A percentile compares a stretch with the other conserved stretches of the same genome.
phyloP scores from a whole-genome alignment of 2,797 vertebrate species.

The Spinibarbus caldwelli region DNA sequence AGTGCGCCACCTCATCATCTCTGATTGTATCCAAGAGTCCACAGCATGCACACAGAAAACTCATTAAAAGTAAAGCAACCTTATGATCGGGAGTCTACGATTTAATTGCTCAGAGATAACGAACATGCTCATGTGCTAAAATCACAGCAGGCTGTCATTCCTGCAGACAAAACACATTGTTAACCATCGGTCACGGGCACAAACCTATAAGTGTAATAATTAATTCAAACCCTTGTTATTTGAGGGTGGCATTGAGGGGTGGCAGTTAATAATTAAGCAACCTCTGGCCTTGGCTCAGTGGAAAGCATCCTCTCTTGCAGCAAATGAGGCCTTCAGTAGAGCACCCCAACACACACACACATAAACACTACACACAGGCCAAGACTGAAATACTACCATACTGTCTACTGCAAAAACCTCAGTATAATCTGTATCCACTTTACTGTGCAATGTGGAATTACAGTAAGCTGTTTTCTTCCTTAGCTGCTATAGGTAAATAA shows the following conservation, averaged over 20 bases:
- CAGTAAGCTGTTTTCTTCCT: not conserved
- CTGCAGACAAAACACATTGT: slow-evolving; percentile 69
- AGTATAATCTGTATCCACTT: not conserved
- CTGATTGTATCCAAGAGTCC: slow-evolving; percentile 1
- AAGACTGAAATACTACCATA: slow-evolving; percentile 6
- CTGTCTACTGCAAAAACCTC: slow-evolving; percentile 5
- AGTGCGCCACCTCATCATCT: slow-evolving; percentile 9
- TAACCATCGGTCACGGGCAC: slow-evolving; percentile 52
- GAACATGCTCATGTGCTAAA: slow-evolving; percentile 57
- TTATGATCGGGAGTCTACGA: slow-evolving; percentile 50
- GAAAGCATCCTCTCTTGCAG: slow-evolving; percentile 57
- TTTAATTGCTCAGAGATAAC: slow-evolving; percentile 63
- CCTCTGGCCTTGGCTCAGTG: slow-evolving; percentile 63
- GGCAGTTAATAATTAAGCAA: slow-evolving; percentile 73
- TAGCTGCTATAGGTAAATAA: not conserved
- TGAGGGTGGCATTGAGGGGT: slow-evolving; percentile 61
- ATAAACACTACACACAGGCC: slow-evolving; percentile 27
- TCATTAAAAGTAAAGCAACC: slow-evolving; percentile 67
- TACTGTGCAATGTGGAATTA: not conserved
- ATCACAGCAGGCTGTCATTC: slow-evolving; percentile 65
- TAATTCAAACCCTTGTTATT: slow-evolving; percentile 71
- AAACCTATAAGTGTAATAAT: slow-evolving; percentile 68
- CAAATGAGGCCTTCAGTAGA: slow-evolving; percentile 49
- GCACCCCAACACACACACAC: slow-evolving; percentile 48
- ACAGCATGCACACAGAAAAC: slow-evolving; percentile 33